Conservation (phyloP, 1,140 invertebrate species). For the Limonius californicus region DNA sequence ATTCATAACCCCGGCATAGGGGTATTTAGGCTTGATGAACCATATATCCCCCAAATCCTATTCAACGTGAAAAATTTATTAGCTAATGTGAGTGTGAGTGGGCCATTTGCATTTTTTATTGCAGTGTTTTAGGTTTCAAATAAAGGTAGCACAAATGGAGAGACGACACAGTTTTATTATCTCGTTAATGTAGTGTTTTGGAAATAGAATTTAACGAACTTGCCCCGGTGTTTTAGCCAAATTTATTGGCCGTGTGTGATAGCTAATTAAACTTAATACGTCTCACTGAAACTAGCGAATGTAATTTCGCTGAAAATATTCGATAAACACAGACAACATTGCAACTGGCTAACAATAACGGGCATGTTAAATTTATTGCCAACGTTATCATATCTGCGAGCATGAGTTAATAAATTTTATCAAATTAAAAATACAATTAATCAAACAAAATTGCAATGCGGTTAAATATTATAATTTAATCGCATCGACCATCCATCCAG, state of each 20-base stretch:
- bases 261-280: not conserved
- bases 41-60: constrained; percentile 14
- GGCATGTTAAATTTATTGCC: no score
- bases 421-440: no score
- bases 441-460: no score
- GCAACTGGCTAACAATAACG: no score
- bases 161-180: constrained; percentile 5
- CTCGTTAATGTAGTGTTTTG: constrained; percentile 1
- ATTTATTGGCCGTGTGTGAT: not conserved
- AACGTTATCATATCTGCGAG: no score
- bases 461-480: no score
- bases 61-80: constrained; percentile 18
- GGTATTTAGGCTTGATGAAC: constrained; percentile 13
- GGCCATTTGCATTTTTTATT: constrained; percentile 20
- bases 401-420: no score
- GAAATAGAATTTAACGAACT: constrained; percentile 5
- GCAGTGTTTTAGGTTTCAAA: constrained; percentile 13
- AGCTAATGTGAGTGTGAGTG: constrained; percentile 18
- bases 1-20: constrained; percentile 1
- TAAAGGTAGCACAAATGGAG: constrained; percentile 3
- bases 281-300: no score
- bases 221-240: not conserved
- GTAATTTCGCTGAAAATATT: no score
- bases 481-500: no score
- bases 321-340: no score